Evolutionary conservation across 2,113 vertebrate genomes (phyloP), one percentile per base, ranked within the genome.

Genomic region (Tupaia tana): DNA sequence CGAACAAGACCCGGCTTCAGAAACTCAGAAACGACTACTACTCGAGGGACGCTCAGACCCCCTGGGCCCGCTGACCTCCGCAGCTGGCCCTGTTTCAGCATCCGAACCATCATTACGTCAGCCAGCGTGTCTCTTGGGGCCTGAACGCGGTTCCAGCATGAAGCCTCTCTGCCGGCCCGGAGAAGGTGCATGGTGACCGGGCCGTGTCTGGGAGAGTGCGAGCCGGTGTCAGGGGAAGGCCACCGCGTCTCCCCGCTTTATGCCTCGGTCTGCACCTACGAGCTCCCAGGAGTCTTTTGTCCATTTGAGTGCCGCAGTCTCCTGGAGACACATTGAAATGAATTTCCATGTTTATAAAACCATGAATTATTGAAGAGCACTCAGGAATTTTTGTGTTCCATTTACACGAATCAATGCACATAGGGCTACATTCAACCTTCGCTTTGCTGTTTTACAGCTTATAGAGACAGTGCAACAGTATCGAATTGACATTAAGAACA

Each of bases 311-410:
- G 7, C 85, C 58, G 73, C 54, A 0, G 8, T 79, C 75, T 96
- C 81, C 85, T 20, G 7, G 2, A 96, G 93, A 89, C 20, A 61
- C 67, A 24, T 2, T 9, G 73, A 77, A 88, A 89, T 89, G 73
- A 89, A 67, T 95, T 77, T 93, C 90, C 93, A 85, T 61, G 93
- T 85, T 75, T 88, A 80, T 93, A 52, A 93, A 67, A 63, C 73
- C 86, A 92, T 96, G 97, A 96, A 96, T 97, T 96, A 97, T 96
- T 97, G 73, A 96, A 78, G 79, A 85, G 78, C 96, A 82, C 97
- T 97, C 78, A 85, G 82, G 78, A 95, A 88, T 81, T 82, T 80
- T 91, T 73, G 61, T 71, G 84, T 88, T 97, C 97, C 94, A 96
- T 96, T 97, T 97, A 91, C 18, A 66, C 19, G 18, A 95, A 96